A percentile compares a stretch with the other conserved stretches of the same genome.
phyloP scores from a whole-genome alignment of 2,888 invertebrate species.

The Trichogramma dendrolimi region DNA sequence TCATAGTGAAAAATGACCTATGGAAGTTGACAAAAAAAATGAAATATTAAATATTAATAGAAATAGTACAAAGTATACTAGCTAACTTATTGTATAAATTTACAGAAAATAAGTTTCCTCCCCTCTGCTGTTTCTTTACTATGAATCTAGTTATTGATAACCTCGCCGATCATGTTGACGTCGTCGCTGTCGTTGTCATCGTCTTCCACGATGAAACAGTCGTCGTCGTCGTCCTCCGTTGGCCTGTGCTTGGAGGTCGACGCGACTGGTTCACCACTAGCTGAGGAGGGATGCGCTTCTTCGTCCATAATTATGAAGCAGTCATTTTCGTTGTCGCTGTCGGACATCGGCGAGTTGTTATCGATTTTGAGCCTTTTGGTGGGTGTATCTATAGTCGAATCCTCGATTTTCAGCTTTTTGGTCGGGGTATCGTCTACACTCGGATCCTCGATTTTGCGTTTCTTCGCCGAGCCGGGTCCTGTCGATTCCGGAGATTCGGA shows the following conservation, averaged over 20 bases:
- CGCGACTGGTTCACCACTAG: background rate
- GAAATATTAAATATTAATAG: too few species aligned
- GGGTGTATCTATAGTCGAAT: constrained; percentile 21
- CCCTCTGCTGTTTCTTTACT: background rate
- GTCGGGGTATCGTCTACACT: constrained; percentile 25
- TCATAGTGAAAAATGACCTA: too few species aligned
- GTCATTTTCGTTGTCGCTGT: constrained; percentile 34
- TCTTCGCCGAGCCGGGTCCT: constrained; percentile 37
- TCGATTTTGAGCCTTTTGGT: constrained; percentile 41
- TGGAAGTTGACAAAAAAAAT: too few species aligned
- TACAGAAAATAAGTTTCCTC: too few species aligned
- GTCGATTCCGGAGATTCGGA: constrained; percentile 34
- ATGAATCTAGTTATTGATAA: background rate
- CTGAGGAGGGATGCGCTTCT: background rate
- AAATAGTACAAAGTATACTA: too few species aligned
- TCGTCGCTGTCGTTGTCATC: constrained; percentile 30
- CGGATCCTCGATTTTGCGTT: constrained; percentile 40
- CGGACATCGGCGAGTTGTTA: constrained; percentile 16
- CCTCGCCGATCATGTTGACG: constrained; percentile 9
- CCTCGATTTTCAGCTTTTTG: constrained; percentile 41
- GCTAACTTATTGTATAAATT: too few species aligned
- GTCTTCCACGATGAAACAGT: constrained; percentile 44
- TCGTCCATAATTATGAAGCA: constrained; percentile 39
- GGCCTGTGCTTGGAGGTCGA: constrained; percentile 25
- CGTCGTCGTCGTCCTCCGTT: constrained; percentile 36